Base-by-base conservation (phyloP, 2,888 invertebrate genomes). In the Lymantria dispar region DNA sequence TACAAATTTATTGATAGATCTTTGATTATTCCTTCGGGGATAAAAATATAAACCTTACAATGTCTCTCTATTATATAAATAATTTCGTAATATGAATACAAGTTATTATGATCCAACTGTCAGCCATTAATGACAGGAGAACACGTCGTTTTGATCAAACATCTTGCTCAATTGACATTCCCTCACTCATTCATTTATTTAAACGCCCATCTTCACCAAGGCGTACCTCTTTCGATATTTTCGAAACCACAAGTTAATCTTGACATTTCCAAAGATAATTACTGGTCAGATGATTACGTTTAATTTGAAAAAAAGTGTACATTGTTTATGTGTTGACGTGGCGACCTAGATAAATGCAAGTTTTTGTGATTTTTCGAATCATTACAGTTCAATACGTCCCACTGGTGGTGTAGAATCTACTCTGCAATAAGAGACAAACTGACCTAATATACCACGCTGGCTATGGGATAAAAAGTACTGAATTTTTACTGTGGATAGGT, bases 201-300 rank as follows among this genome's bases (percentile, higher is more conserved):
- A 41, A 39, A 14, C n/a, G 42, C 22, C 15, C 43, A 39, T 45
- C 33, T 9, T 8, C 13, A 48, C 43, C 68, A 65, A 66, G 67
- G 69, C 15, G 14, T 56, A 53, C 67, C 39, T 45, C 56, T 68
- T 67, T 48, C 38, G 30, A 45, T 41, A 31, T 41, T 48, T 65
- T 60, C 48, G 59, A 59, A 62, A 61, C 53, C 62, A 69, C 75
- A 62, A 55, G 76, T 73, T 75, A 65, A 64, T 69, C 77, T 77
- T 77, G 77, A 77, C 77, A 77, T 77, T 77, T 70, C 54, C 58
- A 55, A 47, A 48, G 48, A 51, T 64, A 68, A 70, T 70, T 68
- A 58, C 56, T 29, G 42, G 14, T 11, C 13, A 50, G 50, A 62
- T 60, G 58, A 58, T 62, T 68, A 53, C 59, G 60, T 56, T 66